Evolutionary conservation across 37 sponge, comb jelly and placozoan genomes (phyloP), one percentile per base, ranked within the genome.

Genomic region (Eunapius fragilis): DNA sequence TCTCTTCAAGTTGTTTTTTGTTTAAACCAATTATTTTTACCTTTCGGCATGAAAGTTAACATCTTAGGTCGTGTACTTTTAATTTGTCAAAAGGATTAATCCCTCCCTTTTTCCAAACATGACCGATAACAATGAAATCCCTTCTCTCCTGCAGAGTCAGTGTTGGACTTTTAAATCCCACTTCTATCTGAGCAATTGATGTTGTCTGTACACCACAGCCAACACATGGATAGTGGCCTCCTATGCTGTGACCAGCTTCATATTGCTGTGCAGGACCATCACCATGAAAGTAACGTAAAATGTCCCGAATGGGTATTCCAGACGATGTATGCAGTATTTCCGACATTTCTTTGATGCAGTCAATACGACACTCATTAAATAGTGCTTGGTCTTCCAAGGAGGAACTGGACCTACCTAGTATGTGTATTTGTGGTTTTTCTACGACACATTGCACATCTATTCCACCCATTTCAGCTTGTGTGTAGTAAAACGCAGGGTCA

Each of bases 181-280:
- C 38, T n/a, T 70, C 38, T 37, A 85, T 26, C 36, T 85, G 71
- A 26, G 47, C 11, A 30, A 85, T 78, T 11, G 49, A 70, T 25
- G 6, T n/a, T 31, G 30, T 14, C 31, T 67, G 27, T 26, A 67
- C 28, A 26, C 33, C 78, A 85, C 86, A 77, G 0, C 49, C 45
- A 1, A 77, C 71, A 41, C 86, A 85, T 10, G 78, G 71, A 78
- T 78, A 85, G 4, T 70, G 35, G 1, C 86, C 86, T 36, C 86
- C 86, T 70, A 69, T n/a, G 2, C 45, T 69, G 41, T 75, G 24
- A 19, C 86, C 86, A 72, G 86, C 78, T 27, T 85, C 78, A 69
- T 75, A 85, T 23, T 77, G 70, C 25, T 48, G 49, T 12, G 86
- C 78, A 26, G 86, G 78, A 5, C 49, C 49, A 79, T 85, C 86